Conservation (phyloP, 2,797 vertebrate genomes). For the Leucoraja ocellata region DNA sequence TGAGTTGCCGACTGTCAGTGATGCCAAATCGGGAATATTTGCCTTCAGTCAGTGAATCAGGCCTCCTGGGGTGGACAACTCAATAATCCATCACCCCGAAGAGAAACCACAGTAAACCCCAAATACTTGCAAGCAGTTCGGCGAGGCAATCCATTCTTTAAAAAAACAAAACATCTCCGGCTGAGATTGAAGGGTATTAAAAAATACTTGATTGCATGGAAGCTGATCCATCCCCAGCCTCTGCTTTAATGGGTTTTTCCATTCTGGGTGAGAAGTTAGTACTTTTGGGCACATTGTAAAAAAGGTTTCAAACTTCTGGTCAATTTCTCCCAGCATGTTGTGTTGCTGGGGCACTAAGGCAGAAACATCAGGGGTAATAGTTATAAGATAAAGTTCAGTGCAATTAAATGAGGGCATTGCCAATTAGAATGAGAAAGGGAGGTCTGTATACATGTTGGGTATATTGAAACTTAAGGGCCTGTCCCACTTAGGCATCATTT, state of each 20-base stretch:
- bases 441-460: neutral
- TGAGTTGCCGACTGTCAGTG: no score
- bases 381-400: neutral
- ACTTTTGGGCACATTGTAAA: neutral
- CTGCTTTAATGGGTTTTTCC: neutral
- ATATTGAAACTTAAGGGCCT: neutral
- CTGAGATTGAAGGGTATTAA: neutral
- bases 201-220: no score
- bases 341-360: neutral
- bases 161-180: neutral
- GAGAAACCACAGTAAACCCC: neutral
- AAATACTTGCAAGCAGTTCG: neutral
- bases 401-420: neutral
- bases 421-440: neutral
- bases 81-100: neutral
- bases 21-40: no score
- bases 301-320: neutral
- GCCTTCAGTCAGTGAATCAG: no score
- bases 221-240: neutral
- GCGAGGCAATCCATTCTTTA: neutral
- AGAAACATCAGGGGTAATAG: neutral
- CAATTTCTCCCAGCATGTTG: neutral
- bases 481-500: no score
- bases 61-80: no score
- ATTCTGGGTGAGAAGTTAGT: neutral